Conservation (phyloP, 2,797 vertebrate genomes). For the Lateolabrax maculatus region DNA sequence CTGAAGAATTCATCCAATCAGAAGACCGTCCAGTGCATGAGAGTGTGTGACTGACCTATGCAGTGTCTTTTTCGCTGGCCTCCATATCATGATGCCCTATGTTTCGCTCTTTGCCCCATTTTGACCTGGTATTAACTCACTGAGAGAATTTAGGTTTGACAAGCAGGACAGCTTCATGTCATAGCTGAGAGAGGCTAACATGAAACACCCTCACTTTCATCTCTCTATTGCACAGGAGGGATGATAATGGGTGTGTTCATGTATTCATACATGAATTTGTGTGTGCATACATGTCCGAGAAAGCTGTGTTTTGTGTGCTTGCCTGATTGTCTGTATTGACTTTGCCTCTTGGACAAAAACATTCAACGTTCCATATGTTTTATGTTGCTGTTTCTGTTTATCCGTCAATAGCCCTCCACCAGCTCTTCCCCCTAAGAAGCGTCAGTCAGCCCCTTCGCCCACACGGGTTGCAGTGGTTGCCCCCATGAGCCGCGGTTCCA, state of each 20-base stretch:
- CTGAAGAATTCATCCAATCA: constrained; percentile 73
- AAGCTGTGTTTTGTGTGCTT: constrained; percentile 43
- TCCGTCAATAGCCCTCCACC: constrained; percentile 88
- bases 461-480: constrained; percentile 96
- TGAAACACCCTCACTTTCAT: constrained; percentile 66
- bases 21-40: constrained; percentile 73
- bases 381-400: constrained; percentile 21
- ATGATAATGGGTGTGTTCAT: constrained; percentile 67
- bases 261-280: constrained; percentile 65
- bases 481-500: constrained; percentile 97
- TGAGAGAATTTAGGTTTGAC: constrained; percentile 46
- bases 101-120: constrained; percentile 53
- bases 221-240: constrained; percentile 45
- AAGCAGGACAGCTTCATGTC: constrained; percentile 49
- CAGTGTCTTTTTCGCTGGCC: constrained; percentile 55
- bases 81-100: constrained; percentile 56
- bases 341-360: neutral
- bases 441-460: constrained; percentile 95
- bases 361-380: neutral
- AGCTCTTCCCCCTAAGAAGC: constrained; percentile 96
- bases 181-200: constrained; percentile 60
- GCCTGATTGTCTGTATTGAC: constrained; percentile 16
- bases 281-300: constrained; percentile 63
- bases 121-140: constrained; percentile 66
- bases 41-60: constrained; percentile 77